phyloP scores from a whole-genome alignment of 2,113 vertebrate species.

The Catagonus wagneri region DNA sequence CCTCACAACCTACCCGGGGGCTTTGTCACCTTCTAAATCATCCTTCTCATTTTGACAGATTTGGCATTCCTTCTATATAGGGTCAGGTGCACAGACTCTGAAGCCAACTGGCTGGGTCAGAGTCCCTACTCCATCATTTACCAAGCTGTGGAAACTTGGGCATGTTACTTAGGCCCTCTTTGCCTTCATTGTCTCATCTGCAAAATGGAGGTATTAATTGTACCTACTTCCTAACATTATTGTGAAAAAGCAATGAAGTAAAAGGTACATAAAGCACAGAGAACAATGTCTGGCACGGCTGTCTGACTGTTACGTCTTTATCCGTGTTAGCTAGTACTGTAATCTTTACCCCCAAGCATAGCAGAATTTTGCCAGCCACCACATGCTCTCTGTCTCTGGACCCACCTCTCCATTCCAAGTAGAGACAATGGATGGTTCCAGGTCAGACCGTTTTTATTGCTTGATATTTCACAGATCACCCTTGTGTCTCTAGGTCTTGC shows the following conservation, averaged over 20 bases:
- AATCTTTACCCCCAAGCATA: neutral
- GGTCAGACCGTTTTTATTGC: neutral
- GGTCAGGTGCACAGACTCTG: neutral
- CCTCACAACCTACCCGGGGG: neutral
- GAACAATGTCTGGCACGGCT: neutral
- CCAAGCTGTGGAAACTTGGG: neutral
- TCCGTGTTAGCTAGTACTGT: neutral
- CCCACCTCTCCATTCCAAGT: neutral
- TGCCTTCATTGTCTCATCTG: conserved; percentile 27
- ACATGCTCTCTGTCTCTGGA: neutral
- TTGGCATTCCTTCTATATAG: neutral
- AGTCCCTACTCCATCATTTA: neutral
- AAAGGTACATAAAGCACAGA: neutral
- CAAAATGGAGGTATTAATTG: neutral
- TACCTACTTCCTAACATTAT: neutral
- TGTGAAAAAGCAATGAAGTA: neutral
- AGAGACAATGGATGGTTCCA: neutral
- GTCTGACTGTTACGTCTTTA: neutral
- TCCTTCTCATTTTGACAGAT: neutral
- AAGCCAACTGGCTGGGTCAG: neutral
- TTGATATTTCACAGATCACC: neutral
- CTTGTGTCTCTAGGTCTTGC: neutral
- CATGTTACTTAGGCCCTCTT: neutral
- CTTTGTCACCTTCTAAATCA: neutral
- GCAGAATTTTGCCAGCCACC: neutral